Evolutionary conservation across 2,113 vertebrate species (phyloP).

Genomic region (Melanostigma gelatinosum): DNA sequence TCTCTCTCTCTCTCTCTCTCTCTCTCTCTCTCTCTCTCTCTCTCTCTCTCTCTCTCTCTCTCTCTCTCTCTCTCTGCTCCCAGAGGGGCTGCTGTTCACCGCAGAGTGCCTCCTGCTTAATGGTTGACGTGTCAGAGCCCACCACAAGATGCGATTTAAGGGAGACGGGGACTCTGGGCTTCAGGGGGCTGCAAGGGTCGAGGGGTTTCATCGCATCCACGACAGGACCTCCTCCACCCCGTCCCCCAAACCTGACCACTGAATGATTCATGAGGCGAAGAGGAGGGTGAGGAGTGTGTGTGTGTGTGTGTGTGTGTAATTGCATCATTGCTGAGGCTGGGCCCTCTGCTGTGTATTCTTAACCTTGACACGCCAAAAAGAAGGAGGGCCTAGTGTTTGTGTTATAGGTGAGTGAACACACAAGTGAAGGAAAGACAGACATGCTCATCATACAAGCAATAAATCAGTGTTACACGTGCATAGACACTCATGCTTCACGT

Average conservation of each 20-base stretch:
- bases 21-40: constrained; percentile 1
- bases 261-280: constrained; percentile 77
- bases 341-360: constrained; percentile 62
- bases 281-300: background rate
- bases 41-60: constrained; percentile 24
- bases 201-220: constrained; percentile 42
- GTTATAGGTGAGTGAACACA: constrained; percentile 25
- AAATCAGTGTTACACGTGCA: constrained; percentile 45
- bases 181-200: constrained; percentile 17
- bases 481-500: constrained; percentile 26
- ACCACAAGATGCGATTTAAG: constrained; percentile 44
- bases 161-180: constrained; percentile 8
- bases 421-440: constrained; percentile 3
- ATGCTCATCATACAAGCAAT: constrained; percentile 40
- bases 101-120: constrained; percentile 62
- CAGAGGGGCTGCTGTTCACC: constrained; percentile 51
- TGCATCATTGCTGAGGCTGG: constrained; percentile 67
- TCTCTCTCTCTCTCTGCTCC: constrained; percentile 43
- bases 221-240: constrained; percentile 4
- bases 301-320: constrained; percentile 35
- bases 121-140: constrained; percentile 63
- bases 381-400: constrained; percentile 4
- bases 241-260: constrained; percentile 41
- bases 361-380: constrained; percentile 53
- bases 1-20: constrained; percentile 11